Evolutionary conservation across 2,797 vertebrate genomes (phyloP), one percentile per base, ranked within the genome.

Genomic region (Sebastes flavidus): DNA sequence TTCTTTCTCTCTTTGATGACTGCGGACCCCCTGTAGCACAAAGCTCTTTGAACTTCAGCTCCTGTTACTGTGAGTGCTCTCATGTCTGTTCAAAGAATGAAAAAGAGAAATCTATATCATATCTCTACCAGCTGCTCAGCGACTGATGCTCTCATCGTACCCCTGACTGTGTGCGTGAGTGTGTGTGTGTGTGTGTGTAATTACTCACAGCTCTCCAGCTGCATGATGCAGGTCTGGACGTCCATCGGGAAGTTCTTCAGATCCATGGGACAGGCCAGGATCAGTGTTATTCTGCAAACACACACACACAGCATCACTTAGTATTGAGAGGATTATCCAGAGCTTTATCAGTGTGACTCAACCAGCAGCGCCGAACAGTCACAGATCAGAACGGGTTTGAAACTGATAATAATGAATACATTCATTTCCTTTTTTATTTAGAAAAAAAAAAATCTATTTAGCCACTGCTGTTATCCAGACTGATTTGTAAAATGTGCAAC

Each of bases 161-260:
- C 42, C 42, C 16, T 46, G 42, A 46, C 42, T 46, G 38, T 72
- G 52, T 68, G 36, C 46, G 65, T 70, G 70, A 42, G 59, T 59
- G 46, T 38, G 42, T 70, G 38, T 66, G 81, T 62, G 71, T 67
- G 81, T 36, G 77, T 72, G 68, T 46, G 24, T 55, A 4, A 2
- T 38, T 61, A 98, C 98, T 98, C 94, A 99, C 98, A 99, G 96
- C 98, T 99, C 95, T 99, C 98, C 79, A 99, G 94, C 93, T 99
- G 98, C 98, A 99, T 99, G 92, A 99, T 99, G 87, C 98, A 99
- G 0, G 98, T 99, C 96, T 99, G 98, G n/a, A 99, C 98, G 0
- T 99, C 98, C 98, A 99, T 99, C 6, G 98, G 98, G 90, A 99
- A 99, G 89, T 99, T 99, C 96, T 99, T 99, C 94, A 99, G 94